These are phyloP conservation scores for Pristionchus arcanus DNA, from an alignment of 2,888 invertebrate species.

Conservation along the genomic window DNA sequence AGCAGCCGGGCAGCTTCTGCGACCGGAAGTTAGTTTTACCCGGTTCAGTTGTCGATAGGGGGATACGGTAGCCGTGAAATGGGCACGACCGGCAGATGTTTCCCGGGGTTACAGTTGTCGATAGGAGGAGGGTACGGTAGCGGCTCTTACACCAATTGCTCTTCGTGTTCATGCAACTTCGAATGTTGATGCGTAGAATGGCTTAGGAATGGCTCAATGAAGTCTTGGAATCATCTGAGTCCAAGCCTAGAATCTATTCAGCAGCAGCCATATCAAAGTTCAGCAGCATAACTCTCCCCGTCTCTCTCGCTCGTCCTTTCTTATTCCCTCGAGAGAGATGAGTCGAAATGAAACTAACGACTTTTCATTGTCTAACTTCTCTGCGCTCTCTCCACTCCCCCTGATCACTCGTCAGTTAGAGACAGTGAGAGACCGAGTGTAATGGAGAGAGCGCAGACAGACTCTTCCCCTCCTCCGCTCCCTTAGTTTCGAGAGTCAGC, in stretches of 20 bases:
- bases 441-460: not conserved
- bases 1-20: conserved; percentile 76
- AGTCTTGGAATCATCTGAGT: too few relatives aligned
- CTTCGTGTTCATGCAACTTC: too few relatives aligned
- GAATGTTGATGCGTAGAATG: too few relatives aligned
- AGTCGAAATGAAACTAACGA: conserved; percentile 54
- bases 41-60: not conserved
- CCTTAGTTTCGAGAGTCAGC: not conserved
- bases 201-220: too few relatives aligned
- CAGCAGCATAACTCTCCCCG: not conserved
- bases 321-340: conserved; percentile 33
- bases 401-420: not conserved
- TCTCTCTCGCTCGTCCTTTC: conserved; percentile 4
- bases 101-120: not conserved
- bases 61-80: not conserved
- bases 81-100: conserved; percentile 76
- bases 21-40: conserved; percentile 74
- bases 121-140: not conserved
- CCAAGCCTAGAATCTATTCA: not conserved
- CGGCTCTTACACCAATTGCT: too few relatives aligned
- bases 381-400: not conserved
- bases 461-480: not conserved
- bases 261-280: not conserved
- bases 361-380: conserved; percentile 41
- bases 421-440: not conserved